A percentile compares a stretch with the other conserved stretches of the same genome.
Evolutionary conservation across 2,797 vertebrate genomes (phyloP).

Genomic region (Pelobates cultripes): DNA sequence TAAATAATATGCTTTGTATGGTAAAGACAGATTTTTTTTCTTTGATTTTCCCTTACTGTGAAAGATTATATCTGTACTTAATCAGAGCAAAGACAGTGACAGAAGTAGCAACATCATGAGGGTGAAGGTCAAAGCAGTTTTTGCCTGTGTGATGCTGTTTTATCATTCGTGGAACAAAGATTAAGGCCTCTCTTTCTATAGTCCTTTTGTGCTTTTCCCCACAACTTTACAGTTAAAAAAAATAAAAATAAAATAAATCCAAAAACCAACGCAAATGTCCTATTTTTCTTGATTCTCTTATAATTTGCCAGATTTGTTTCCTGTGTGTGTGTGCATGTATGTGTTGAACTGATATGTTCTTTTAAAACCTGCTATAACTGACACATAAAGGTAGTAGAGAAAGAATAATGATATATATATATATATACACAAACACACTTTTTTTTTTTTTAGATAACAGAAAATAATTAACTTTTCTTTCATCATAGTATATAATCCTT

Average conservation of each 20-base stretch:
- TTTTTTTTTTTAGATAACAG: conserved; percentile 30
- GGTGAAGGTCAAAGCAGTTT: conserved; percentile 82
- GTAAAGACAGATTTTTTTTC: conserved; percentile 76
- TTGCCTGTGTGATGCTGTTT: conserved; percentile 74
- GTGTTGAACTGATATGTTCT: background rate
- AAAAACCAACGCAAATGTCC: conserved; percentile 74
- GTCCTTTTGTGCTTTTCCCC: conserved; percentile 75
- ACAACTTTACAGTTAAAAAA: conserved; percentile 78
- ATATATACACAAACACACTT: background rate
- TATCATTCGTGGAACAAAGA: conserved; percentile 78
- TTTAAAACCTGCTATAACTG: conserved; percentile 13
- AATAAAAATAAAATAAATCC: conserved; percentile 53
- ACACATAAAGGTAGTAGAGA: conserved; percentile 19
- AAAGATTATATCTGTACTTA: conserved; percentile 78
- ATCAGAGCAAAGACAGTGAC: conserved; percentile 76
- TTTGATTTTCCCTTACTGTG: conserved; percentile 75
- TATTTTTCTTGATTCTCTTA: conserved; percentile 57
- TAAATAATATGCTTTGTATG: conserved; percentile 78
- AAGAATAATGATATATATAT: conserved; percentile 16
- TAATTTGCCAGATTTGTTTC: conserved; percentile 50
- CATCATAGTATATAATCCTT: conserved; percentile 1
- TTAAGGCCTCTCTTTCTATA: conserved; percentile 67
- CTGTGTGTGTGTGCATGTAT: background rate
- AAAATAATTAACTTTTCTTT: conserved; percentile 32
- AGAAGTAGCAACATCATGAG: conserved; percentile 70